These are phyloP conservation scores for Turdus rufiventris DNA, from an alignment of 2,113 vertebrate genomes.

Conservation along the genomic window DNA sequence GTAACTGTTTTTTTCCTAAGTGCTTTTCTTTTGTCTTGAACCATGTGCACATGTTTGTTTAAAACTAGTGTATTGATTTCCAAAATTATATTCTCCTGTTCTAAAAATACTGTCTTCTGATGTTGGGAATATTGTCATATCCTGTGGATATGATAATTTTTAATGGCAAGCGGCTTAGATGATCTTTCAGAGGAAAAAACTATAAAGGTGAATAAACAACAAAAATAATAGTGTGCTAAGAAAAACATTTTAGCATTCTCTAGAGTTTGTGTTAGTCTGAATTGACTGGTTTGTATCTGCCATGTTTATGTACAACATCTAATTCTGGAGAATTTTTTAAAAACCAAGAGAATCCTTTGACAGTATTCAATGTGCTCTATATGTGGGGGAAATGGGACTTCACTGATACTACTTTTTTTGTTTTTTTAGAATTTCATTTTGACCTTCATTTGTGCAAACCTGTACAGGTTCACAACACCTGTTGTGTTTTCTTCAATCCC, in stretches of 20 bases:
- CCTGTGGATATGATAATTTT: not conserved
- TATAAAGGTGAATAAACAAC: not conserved
- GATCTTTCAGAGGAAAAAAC: not conserved
- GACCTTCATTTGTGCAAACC: not conserved
- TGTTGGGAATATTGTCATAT: not conserved
- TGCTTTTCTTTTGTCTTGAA: not conserved
- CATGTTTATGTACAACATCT: fast-evolving
- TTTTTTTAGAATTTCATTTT: not conserved
- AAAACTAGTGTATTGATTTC: not conserved
- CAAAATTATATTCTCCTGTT: not conserved
- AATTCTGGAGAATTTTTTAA: not conserved
- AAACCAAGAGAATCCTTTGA: not conserved
- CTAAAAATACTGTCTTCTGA: not conserved
- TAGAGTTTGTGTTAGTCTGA: not conserved
- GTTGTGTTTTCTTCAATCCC: not conserved
- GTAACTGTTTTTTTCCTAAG: not conserved
- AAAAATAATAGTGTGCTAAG: not conserved
- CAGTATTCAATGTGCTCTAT: not conserved
- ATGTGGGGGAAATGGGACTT: not conserved
- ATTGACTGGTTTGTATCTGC: not conserved
- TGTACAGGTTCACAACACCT: not conserved
- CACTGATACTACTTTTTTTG: not conserved
- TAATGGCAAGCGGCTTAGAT: not conserved
- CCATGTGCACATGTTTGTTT: not conserved
- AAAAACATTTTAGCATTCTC: not conserved